Evolutionary conservation across 2,797 vertebrate genomes (phyloP), one percentile per base, ranked within the genome.

Genomic region (Acanthopagrus latus): DNA sequence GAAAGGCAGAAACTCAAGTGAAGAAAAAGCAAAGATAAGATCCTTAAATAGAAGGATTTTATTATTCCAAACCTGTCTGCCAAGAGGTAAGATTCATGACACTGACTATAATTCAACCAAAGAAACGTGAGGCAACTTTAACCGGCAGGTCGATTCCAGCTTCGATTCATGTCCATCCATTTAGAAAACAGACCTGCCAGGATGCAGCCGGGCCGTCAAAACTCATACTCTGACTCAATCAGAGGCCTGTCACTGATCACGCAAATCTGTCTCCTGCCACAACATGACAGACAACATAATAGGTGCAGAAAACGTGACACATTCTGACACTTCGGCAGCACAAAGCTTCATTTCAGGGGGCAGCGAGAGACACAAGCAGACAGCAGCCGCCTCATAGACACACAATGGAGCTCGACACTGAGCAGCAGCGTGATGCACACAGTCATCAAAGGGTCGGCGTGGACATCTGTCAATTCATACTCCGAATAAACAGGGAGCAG

Each of bases 311-410:
- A 75, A 58, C 16, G 43, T 70, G 51, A 62, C 60, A 64, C 51
- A 60, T 10, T 62, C 52, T 72, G 70, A 76, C 20, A 29, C 51
- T 54, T 47, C 48, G 72, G 41, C 46, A 46, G 25, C 60, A 71
- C 64, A 83, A 76, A 72, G 43, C 65, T 23, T 86, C 8, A 44
- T 75, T 80, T 82, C 23, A 75, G 55, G 66, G 54, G 44, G 13
- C 38, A 52, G 27, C 13, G 2, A 48, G 2, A 48, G 70, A 64
- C 72, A 74, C 48, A 29, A 74, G 75, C 44, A 29, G 68, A 21
- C 70, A 63, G 33, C 64, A 64, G 57, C 64, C 58, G 56, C 55
- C 59, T 50, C 60, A 16, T n/a, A 60, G 76, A 74, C 59, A 71
- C 56, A 48, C 23, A 54, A 63, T 57, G 47, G 23, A 51, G 51